phyloP scores from a whole-genome alignment of 2,797 vertebrate species.

The Adrianichthys oophorus region DNA sequence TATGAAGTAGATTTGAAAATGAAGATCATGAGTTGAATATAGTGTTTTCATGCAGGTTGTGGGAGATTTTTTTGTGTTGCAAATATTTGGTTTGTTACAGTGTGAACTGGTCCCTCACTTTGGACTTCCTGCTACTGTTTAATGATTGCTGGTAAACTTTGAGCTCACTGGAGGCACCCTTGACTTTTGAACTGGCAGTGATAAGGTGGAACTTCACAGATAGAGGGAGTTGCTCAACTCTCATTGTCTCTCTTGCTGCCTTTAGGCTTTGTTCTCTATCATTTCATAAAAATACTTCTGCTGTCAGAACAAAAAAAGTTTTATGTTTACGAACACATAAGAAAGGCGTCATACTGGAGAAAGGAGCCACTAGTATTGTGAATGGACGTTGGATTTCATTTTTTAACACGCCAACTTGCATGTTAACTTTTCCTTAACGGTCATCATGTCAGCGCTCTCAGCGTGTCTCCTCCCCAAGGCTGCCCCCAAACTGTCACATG shows the following conservation, averaged over 20 bases:
- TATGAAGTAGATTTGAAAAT: too few relatives aligned
- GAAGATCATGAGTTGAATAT: too few relatives aligned
- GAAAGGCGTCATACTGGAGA: conserved; percentile 18
- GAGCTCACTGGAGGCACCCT: conserved; percentile 54
- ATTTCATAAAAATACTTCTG: too few relatives aligned
- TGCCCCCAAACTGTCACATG: conserved; percentile 77
- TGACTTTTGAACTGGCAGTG: conserved; percentile 71
- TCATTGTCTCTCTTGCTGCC: neutral
- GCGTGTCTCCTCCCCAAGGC: conserved; percentile 44
- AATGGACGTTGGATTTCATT: neutral
- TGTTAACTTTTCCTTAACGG: conserved; percentile 55
- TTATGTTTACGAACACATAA: neutral
- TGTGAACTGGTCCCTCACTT: neutral
- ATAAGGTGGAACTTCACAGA: conserved; percentile 60
- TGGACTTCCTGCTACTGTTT: conserved; percentile 42
- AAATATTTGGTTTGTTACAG: neutral
- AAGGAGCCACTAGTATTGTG: neutral
- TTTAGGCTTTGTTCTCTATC: conserved; percentile 6
- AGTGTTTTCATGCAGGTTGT: too few relatives aligned
- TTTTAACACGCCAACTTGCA: conserved; percentile 41
- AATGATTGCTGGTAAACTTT: conserved; percentile 76
- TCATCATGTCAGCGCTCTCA: conserved; percentile 31
- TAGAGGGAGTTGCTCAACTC: conserved; percentile 56
- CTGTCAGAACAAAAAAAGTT: too few relatives aligned
- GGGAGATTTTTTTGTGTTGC: conserved; percentile 10